phyloP scores from a whole-genome alignment of 2,888 invertebrate species.

The Embidobia sp. region DNA sequence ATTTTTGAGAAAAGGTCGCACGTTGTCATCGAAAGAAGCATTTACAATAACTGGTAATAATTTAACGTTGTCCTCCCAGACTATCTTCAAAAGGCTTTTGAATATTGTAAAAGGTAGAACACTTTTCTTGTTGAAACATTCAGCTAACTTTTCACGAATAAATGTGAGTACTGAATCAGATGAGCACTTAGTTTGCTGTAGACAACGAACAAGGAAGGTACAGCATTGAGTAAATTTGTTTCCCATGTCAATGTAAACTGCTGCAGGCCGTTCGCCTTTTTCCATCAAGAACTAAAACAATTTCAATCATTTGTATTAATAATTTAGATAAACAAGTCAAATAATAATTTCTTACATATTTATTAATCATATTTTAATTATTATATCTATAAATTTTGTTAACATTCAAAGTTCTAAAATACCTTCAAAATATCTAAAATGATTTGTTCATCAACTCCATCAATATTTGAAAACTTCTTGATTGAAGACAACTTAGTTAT shows the following conservation, averaged over 20 bases:
- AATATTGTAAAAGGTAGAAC: conserved; percentile 86
- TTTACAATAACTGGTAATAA: conserved; percentile 84
- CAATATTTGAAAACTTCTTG: conserved; percentile 84
- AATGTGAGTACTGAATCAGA: conserved; percentile 81
- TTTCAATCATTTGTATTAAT: no score
- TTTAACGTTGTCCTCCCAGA: conserved; percentile 86
- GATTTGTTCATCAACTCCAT: conserved; percentile 83
- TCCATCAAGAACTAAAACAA: conserved; percentile 83
- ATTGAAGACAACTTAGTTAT: conserved; percentile 85
- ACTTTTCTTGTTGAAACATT: conserved; percentile 85
- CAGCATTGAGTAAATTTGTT: conserved; percentile 86
- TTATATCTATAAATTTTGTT: no score
- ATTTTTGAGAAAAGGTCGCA: conserved; percentile 86
- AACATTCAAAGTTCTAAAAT: no score
- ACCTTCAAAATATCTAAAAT: conserved; percentile 82
- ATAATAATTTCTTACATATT: no score
- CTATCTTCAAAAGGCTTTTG: conserved; percentile 85
- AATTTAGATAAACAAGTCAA: no score
- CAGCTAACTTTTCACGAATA: conserved; percentile 83
- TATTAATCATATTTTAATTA: no score
- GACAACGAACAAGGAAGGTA: conserved; percentile 85
- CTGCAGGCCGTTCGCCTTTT: conserved; percentile 85
- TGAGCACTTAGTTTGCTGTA: conserved; percentile 81
- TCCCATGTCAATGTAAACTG: conserved; percentile 86
- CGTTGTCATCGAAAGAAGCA: conserved; percentile 84